These are phyloP conservation scores for Idaea biselata DNA, from an alignment of 2,888 invertebrate species.

Conservation along the genomic window DNA sequence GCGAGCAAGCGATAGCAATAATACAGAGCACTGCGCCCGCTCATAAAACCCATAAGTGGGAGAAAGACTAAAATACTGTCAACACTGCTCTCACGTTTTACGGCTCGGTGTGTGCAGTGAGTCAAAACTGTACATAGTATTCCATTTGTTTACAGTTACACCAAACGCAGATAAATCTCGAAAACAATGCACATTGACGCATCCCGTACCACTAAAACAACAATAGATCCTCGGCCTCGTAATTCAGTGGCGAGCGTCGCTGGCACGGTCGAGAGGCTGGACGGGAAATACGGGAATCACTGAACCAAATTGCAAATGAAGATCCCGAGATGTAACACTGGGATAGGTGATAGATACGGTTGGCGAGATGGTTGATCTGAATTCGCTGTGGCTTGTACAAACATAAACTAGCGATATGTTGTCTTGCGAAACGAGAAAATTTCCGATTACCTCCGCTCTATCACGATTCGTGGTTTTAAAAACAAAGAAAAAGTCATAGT, in stretches of 20 bases:
- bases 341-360: neutral
- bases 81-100: no score
- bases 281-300: slow-evolving; percentile 61
- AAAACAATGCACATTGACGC: slow-evolving; percentile 42
- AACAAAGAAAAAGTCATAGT: no score
- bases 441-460: no score
- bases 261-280: slow-evolving; percentile 50
- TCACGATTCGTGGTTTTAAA: no score
- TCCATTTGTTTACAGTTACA: slow-evolving; percentile 13
- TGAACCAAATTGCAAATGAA: slow-evolving; percentile 70
- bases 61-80: no score
- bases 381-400: neutral
- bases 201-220: slow-evolving; percentile 47
- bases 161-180: slow-evolving; percentile 32
- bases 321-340: slow-evolving; percentile 32
- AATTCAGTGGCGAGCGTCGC: slow-evolving; percentile 48
- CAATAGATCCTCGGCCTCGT: slow-evolving; percentile 54
- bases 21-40: no score
- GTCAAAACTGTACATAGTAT: no score
- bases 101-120: no score
- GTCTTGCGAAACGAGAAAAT: no score
- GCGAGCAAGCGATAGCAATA: no score
- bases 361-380: neutral
- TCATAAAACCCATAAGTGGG: no score
- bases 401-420: neutral